Conservation (phyloP, 2,113 vertebrate species). For the Myanophis thanlyinensis region DNA sequence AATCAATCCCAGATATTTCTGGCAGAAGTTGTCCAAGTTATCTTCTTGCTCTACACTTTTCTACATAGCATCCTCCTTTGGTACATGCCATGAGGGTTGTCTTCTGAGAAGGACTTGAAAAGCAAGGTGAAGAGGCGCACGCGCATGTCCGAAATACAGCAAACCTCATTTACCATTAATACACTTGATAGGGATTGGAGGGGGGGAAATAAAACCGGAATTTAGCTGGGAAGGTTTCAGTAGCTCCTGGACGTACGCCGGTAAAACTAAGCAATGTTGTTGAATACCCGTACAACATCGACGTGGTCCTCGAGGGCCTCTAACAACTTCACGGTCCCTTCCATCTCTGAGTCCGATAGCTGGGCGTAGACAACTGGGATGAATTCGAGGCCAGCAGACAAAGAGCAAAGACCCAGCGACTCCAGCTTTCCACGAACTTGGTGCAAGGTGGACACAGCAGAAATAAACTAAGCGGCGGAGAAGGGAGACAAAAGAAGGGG, state of each 20-base stretch:
- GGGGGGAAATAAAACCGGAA: background rate
- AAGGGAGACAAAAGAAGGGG: background rate
- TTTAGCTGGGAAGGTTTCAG: background rate
- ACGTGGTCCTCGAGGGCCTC: slow-evolving; percentile 68
- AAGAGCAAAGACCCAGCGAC: slow-evolving; percentile 69
- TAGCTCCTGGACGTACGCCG: background rate
- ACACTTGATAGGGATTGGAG: no score
- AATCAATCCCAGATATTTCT: background rate
- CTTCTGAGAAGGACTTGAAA: background rate
- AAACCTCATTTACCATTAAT: background rate
- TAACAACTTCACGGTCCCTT: slow-evolving; percentile 71
- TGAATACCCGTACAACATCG: slow-evolving; percentile 82
- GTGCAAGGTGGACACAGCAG: slow-evolving; percentile 68
- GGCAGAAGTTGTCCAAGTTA: background rate
- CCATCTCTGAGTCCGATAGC: slow-evolving; percentile 72
- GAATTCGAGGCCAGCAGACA: slow-evolving; percentile 74
- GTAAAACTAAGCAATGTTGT: slow-evolving; percentile 76
- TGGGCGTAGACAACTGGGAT: slow-evolving; percentile 63
- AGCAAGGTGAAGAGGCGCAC: background rate
- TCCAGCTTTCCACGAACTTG: slow-evolving; percentile 74
- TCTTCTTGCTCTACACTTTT: background rate
- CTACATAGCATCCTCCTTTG: background rate
- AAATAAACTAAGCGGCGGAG: slow-evolving; percentile 77
- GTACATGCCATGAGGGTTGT: background rate
- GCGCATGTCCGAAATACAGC: background rate